A percentile compares a stretch with the other conserved stretches of the same genome.
These are phyloP conservation scores for Caiman crocodilus DNA, from an alignment of 2,797 vertebrate genomes.

Conservation along the genomic window DNA sequence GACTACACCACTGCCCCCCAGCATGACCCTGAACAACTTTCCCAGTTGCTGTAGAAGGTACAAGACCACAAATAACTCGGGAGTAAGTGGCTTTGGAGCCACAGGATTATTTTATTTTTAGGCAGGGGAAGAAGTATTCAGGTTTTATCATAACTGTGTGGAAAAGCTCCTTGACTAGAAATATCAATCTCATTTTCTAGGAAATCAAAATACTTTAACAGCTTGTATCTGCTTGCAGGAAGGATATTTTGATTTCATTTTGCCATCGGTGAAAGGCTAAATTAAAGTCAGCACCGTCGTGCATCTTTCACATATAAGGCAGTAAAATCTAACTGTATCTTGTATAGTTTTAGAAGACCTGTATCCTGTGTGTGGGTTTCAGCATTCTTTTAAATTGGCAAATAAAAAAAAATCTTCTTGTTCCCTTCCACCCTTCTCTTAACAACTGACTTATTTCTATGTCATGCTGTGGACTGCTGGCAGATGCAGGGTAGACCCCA, in stretches of 20 bases:
- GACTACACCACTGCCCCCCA: too few relatives aligned
- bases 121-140: neutral
- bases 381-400: too few relatives aligned
- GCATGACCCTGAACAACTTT: too few relatives aligned
- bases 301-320: neutral
- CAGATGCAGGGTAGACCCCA: too few relatives aligned
- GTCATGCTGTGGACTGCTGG: too few relatives aligned
- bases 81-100: constrained; percentile 23
- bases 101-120: constrained; percentile 35
- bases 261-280: neutral
- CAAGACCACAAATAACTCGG: constrained; percentile 14
- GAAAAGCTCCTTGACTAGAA: neutral
- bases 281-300: neutral
- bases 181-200: constrained; percentile 44
- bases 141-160: constrained; percentile 40
- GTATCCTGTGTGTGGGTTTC: neutral
- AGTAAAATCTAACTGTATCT: neutral
- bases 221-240: neutral
- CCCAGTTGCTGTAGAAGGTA: neutral
- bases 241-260: neutral
- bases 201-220: constrained; percentile 9
- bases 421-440: too few relatives aligned
- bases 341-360: neutral
- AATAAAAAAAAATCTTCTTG: too few relatives aligned
- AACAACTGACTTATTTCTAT: too few relatives aligned